Percentiles rank a stretch among this genome's conserved stretches.
Conservation (phyloP, 2,797 vertebrate genomes). For the Ceryle rudis region DNA sequence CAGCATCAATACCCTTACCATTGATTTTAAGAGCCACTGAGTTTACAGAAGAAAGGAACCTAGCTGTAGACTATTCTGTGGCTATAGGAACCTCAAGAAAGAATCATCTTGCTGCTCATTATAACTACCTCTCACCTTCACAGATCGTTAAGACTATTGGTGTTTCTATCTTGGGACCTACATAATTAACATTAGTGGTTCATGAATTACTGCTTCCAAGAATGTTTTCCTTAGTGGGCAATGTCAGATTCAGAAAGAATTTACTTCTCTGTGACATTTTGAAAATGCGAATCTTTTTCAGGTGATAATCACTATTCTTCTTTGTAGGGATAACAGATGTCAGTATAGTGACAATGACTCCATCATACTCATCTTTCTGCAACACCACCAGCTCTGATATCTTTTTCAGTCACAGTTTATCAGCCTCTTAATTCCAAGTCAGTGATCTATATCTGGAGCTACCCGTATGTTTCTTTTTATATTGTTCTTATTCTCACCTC, state of each 20-base stretch:
- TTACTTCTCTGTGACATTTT: background rate
- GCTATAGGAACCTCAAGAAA: background rate
- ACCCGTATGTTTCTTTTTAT: constrained; percentile 1
- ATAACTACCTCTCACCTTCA: background rate
- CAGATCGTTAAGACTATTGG: background rate
- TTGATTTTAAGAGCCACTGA: background rate
- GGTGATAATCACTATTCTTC: background rate
- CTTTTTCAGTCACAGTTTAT: constrained; percentile 5
- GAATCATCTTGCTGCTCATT: background rate
- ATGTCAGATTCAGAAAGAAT: background rate
- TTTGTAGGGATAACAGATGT: background rate
- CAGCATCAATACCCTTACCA: background rate
- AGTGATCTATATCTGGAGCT: constrained; percentile 3
- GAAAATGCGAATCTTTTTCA: background rate
- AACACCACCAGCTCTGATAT: background rate
- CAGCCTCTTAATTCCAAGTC: background rate
- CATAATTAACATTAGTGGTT: background rate
- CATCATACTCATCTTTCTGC: background rate
- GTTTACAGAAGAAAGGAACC: background rate
- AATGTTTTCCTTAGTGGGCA: background rate
- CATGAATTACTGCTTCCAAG: background rate
- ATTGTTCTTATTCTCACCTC: background rate
- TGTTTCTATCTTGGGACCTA: background rate
- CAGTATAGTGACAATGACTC: background rate
- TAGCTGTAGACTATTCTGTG: background rate